Evolutionary conservation across 2,113 vertebrate genomes (phyloP).

Genomic region (Sceloporus undulatus): DNA sequence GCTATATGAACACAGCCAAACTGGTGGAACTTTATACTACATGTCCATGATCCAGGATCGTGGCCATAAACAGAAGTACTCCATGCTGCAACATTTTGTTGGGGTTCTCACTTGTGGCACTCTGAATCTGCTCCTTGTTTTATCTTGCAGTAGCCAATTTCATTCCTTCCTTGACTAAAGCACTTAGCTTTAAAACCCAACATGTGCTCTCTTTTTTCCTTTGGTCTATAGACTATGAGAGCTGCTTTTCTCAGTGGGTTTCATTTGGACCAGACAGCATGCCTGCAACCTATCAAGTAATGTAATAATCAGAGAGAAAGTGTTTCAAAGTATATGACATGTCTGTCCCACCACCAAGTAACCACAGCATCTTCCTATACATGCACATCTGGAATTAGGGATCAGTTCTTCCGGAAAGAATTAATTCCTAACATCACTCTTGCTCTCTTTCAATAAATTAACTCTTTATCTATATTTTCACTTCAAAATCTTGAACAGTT

Average conservation of each 20-base stretch:
- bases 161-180: neutral
- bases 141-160: neutral
- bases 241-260: neutral
- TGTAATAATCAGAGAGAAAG: conserved; percentile 10
- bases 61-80: neutral
- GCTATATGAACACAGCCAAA: too few relatives aligned
- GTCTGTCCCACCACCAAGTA: neutral
- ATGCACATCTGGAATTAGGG: neutral
- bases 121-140: neutral
- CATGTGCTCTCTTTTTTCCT: neutral
- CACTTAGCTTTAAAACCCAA: neutral
- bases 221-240: neutral
- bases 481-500: neutral
- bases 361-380: neutral
- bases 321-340: neutral
- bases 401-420: neutral
- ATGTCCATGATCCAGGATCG: too few relatives aligned
- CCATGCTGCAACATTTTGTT: neutral
- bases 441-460: neutral
- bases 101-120: neutral
- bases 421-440: neutral
- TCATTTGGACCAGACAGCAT: conserved; percentile 3
- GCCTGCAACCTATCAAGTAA: conserved; percentile 1
- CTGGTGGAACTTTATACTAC: too few relatives aligned
- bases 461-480: neutral